Percentiles rank a stretch among this genome's conserved stretches.
These are phyloP conservation scores for Gymnoscopelus braueri DNA, from an alignment of 2,797 vertebrate species.

Conservation along the genomic window DNA sequence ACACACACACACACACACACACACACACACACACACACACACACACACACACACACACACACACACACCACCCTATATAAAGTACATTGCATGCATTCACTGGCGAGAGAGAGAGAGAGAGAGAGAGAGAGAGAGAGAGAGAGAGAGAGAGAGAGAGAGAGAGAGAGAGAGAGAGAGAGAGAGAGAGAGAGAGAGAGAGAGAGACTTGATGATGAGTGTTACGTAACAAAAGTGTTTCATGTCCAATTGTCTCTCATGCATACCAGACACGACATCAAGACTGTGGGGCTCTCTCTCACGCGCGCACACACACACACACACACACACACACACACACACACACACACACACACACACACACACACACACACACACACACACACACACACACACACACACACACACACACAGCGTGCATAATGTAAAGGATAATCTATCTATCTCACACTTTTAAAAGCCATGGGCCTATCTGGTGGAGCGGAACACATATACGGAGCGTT, in stretches of 20 bases:
- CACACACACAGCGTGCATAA: too few species aligned
- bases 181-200: neutral
- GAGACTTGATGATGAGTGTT: constrained; percentile 45
- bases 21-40: too few species aligned
- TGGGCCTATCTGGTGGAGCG: too few species aligned
- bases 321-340: constrained; percentile 17
- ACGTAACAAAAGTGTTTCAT: constrained; percentile 55
- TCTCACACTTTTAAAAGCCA: too few species aligned
- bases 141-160: constrained; percentile 10
- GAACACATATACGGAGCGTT: too few species aligned
- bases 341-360: neutral
- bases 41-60: too few species aligned
- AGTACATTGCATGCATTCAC: too few species aligned
- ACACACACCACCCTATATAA: neutral
- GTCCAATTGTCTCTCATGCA: constrained; percentile 66
- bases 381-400: constrained; percentile 31
- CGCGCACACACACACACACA: constrained; percentile 9
- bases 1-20: too few species aligned
- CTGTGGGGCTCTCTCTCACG: constrained; percentile 27
- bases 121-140: neutral
- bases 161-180: constrained; percentile 8
- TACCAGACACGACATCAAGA: constrained; percentile 51
- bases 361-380: neutral
- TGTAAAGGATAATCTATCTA: too few species aligned
- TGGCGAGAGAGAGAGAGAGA: too few species aligned